phyloP scores from a whole-genome alignment of 2,797 vertebrate species.

The Molothrus aeneus region DNA sequence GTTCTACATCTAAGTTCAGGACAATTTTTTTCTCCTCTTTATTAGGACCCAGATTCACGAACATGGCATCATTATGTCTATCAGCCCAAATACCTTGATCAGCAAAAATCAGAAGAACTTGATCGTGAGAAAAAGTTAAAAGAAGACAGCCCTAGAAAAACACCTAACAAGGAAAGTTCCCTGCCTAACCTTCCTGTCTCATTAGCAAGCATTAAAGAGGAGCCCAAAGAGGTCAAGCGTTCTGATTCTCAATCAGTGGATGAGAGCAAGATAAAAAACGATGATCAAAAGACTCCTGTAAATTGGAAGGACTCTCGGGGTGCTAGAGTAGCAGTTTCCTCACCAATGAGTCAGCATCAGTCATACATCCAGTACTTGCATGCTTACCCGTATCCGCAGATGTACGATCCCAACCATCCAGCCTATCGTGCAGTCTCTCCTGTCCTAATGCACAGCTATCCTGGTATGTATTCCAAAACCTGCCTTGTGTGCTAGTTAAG shows the following conservation, averaged over 20 bases:
- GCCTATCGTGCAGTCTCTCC: conserved; percentile 94
- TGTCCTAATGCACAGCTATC: conserved; percentile 93
- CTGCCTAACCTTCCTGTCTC: conserved; percentile 78
- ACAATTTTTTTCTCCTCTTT: conserved; percentile 6
- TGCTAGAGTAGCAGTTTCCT: conserved; percentile 87
- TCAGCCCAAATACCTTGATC: conserved; percentile 92
- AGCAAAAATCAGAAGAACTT: conserved; percentile 87
- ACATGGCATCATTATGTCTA: conserved; percentile 91
- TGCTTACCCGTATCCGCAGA: conserved; percentile 92
- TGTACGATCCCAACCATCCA: conserved; percentile 90
- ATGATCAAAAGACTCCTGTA: conserved; percentile 85
- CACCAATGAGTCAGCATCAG: conserved; percentile 92
- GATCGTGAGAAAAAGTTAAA: conserved; percentile 85
- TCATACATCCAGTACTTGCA: conserved; percentile 97
- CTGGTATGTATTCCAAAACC: conserved; percentile 86
- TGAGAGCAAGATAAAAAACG: conserved; percentile 81
- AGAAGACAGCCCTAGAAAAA: conserved; percentile 89
- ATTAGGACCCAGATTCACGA: conserved; percentile 91
- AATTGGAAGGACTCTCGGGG: conserved; percentile 90
- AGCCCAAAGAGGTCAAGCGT: conserved; percentile 86
- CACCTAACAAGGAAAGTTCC: conserved; percentile 86
- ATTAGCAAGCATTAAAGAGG: conserved; percentile 83
- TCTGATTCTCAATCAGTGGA: conserved; percentile 84
- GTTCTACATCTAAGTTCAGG: background rate
- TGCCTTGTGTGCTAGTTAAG: background rate